phyloP scores from a whole-genome alignment of 2,797 vertebrate genomes.

The Aratinga solstitialis region DNA sequence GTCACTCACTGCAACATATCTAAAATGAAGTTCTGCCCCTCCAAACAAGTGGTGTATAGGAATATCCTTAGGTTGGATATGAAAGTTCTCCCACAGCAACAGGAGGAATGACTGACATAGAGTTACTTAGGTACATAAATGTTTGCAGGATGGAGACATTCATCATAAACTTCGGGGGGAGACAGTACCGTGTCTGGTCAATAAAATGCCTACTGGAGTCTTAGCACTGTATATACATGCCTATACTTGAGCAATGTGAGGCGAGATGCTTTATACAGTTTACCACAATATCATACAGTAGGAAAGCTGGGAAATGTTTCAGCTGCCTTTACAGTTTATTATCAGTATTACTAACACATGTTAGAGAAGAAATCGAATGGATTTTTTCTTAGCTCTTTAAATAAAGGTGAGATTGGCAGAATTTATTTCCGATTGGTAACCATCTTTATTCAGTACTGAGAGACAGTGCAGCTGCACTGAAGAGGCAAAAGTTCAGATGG shows the following conservation, averaged over 20 bases:
- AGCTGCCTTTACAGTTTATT: not conserved
- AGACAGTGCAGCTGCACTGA: not conserved
- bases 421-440: not conserved
- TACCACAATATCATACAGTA: not conserved
- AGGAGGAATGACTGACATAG: fast-evolving
- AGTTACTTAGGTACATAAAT: not conserved
- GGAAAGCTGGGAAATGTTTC: not conserved
- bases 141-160: not conserved
- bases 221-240: not conserved
- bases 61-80: not conserved
- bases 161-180: not conserved
- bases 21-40: not conserved
- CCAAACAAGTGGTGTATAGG: not conserved
- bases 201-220: not conserved
- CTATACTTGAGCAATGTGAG: not conserved
- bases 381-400: not conserved
- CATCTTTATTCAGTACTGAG: not conserved
- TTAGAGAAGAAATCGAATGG: not conserved
- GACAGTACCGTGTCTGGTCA: not conserved
- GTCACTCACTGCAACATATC: not conserved
- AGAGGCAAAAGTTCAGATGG: not conserved
- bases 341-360: not conserved
- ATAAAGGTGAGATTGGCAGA: not conserved
- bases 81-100: not conserved
- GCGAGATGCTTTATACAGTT: not conserved